Percentiles rank a stretch among this genome's conserved stretches.
These are phyloP conservation scores for Sciaenops ocellatus DNA, from an alignment of 2,797 vertebrate genomes.

Conservation along the genomic window DNA sequence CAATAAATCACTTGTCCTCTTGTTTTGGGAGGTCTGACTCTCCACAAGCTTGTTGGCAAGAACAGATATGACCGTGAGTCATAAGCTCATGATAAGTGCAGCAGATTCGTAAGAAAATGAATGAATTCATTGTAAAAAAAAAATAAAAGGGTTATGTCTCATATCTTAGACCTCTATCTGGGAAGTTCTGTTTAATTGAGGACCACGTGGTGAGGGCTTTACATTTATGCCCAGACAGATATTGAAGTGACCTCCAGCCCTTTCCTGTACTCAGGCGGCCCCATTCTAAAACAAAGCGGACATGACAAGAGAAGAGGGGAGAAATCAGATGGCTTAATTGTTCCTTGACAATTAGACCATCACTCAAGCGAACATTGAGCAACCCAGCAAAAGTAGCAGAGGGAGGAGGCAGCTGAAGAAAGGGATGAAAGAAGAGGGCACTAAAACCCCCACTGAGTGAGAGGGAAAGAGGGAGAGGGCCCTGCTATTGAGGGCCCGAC, in stretches of 20 bases:
- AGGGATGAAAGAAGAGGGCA: slow-evolving; percentile 85
- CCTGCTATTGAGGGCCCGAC: slow-evolving; percentile 79
- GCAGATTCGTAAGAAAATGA: not conserved
- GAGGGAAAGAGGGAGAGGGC: slow-evolving; percentile 78
- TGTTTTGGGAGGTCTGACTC: slow-evolving; percentile 30
- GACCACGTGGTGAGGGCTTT: slow-evolving; percentile 45
- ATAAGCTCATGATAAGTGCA: not conserved
- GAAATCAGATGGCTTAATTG: slow-evolving; percentile 89
- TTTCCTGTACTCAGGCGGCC: slow-evolving; percentile 71
- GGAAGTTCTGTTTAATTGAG: slow-evolving; percentile 37
- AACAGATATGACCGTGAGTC: not conserved
- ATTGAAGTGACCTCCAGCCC: slow-evolving; percentile 76
- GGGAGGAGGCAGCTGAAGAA: slow-evolving; percentile 79
- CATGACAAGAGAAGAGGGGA: slow-evolving; percentile 76
- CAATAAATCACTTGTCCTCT: slow-evolving; percentile 75
- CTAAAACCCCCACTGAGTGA: slow-evolving; percentile 88
- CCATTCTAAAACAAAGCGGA: slow-evolving; percentile 79
- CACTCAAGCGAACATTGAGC: slow-evolving; percentile 85
- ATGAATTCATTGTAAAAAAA: not conserved
- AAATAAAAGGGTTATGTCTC: slow-evolving; percentile 10
- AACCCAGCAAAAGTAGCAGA: slow-evolving; percentile 81
- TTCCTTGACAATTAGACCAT: slow-evolving; percentile 86
- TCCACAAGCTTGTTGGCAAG: slow-evolving; percentile 16
- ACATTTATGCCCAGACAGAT: slow-evolving; percentile 75
- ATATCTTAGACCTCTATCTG: slow-evolving; percentile 18